A percentile compares a stretch with the other conserved stretches of the same genome.
Conservation (phyloP, 2,797 vertebrate species). For the Echiichthys vipera region DNA sequence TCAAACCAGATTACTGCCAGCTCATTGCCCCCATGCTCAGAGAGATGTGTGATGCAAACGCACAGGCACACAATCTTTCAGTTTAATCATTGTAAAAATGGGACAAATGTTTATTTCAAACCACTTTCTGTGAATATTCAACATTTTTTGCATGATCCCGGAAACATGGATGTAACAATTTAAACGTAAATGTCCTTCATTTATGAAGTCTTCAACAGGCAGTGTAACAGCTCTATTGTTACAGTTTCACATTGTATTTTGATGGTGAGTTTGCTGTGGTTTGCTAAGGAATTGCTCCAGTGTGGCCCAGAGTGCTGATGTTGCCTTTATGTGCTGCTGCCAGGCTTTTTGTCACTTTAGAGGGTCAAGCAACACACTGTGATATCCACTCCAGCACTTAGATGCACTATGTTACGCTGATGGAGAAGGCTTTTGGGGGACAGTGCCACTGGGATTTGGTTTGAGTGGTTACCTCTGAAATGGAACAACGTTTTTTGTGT, state of each 20-base stretch:
- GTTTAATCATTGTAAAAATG: constrained; percentile 19
- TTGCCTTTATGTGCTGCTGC: constrained; percentile 51
- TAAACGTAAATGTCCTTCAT: neutral
- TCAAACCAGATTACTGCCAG: constrained; percentile 76
- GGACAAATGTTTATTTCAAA: constrained; percentile 37
- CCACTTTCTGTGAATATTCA: constrained; percentile 7
- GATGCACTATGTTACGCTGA: constrained; percentile 59
- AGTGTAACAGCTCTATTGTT: neutral
- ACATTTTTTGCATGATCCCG: neutral
- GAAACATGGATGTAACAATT: neutral
- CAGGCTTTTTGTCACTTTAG: constrained; percentile 71
- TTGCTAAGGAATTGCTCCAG: constrained; percentile 34
- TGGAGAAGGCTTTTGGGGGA: constrained; percentile 75
- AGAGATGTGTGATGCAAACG: constrained; percentile 56
- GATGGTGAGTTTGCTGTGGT: constrained; percentile 22
- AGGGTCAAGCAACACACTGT: constrained; percentile 63
- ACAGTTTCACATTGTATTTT: neutral
- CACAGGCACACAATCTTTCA: constrained; percentile 17
- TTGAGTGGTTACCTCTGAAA: constrained; percentile 70
- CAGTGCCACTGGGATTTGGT: constrained; percentile 70
- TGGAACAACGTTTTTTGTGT: constrained; percentile 40
- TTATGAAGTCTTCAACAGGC: constrained; percentile 1
- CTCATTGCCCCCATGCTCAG: constrained; percentile 61
- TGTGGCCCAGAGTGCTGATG: constrained; percentile 62
- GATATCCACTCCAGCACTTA: constrained; percentile 67